Evolutionary conservation across 2,797 vertebrate genomes (phyloP).

Genomic region (Podarcis lilfordi): DNA sequence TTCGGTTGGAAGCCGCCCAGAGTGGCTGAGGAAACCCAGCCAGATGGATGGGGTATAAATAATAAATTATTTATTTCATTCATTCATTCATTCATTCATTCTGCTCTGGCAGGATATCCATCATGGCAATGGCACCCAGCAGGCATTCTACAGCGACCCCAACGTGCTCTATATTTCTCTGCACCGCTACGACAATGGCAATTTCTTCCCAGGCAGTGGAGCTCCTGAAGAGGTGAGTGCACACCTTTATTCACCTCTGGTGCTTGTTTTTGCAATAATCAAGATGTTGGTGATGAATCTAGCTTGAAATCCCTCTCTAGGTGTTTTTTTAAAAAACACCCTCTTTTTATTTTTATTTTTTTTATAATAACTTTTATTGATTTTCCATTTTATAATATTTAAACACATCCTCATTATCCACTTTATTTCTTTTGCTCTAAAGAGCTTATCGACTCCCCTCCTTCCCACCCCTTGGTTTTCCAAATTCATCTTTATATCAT

Average conservation of each 20-base stretch:
- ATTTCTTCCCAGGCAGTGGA: conserved; percentile 97
- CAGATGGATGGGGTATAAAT: too few relatives aligned
- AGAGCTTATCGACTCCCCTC: too few relatives aligned
- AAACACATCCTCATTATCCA: too few relatives aligned
- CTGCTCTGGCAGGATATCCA: conserved; percentile 88
- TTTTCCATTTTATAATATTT: too few relatives aligned
- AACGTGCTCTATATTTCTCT: conserved; percentile 93
- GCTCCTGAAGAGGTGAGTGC: conserved; percentile 90
- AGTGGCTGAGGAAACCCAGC: too few relatives aligned
- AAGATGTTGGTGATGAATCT: background rate
- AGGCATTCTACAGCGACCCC: conserved; percentile 93
- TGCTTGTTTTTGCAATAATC: background rate
- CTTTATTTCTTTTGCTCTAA: too few relatives aligned
- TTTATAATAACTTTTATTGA: too few relatives aligned
- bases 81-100: background rate
- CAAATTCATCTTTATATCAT: too few relatives aligned
- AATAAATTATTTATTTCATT: too few relatives aligned
- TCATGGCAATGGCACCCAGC: conserved; percentile 95
- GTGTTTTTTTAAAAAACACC: background rate
- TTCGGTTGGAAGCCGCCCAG: too few relatives aligned
- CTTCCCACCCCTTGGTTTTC: too few relatives aligned
- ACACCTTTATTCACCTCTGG: background rate
- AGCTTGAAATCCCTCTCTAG: background rate
- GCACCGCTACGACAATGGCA: conserved; percentile 94
- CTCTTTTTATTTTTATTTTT: background rate